Evolutionary conservation across 2,888 invertebrate genomes (phyloP), one percentile per base, ranked within the genome.

Genomic region (Agriotes lineatus): DNA sequence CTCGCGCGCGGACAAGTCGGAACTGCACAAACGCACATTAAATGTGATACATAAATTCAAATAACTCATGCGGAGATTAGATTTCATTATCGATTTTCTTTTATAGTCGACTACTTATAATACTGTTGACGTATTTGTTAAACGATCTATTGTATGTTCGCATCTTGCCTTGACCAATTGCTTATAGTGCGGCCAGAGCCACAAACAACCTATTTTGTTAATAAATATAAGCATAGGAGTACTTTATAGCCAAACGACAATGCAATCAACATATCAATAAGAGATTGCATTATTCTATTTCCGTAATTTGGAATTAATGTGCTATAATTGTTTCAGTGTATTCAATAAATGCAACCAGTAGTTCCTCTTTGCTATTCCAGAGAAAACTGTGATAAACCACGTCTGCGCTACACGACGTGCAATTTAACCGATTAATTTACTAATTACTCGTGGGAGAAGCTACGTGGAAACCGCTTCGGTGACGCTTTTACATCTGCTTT

Each of bases 41-140:
- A 42, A 33, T 52, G 22, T 33, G 52, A 52, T 33, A 52, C 16
- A 52, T 22, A 50, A 50, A 56, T 56, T 39, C 19, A 56, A 20
- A 6, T 39, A 39, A 56, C 56, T 56, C 56, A 22, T 20, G 56
- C 56, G 39, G 39, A n/a, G 39, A 56, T 56, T 56, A 56, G 56
- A 56, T 20, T 56, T 39, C 39, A 56, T 56, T 56, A 37, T n/a
- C 7, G 56, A 39, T 56, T 56, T 56, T 56, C 37, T 56, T 56
- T 56, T 56, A 56, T 56, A 56, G 22, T 14, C 56, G 16, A 20
- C 56, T 20, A 56, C 37, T 56, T 56, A 56, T 56, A 56, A 56
- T 56, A 56, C 56, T 56, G 56, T 37, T 56, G 56, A 56, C 56
- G 39, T 56, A 39, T 37, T 56, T 56, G 56, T 56, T 56, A 56